phyloP scores from a whole-genome alignment of 2,113 vertebrate species.

The Nannospalax galili region DNA sequence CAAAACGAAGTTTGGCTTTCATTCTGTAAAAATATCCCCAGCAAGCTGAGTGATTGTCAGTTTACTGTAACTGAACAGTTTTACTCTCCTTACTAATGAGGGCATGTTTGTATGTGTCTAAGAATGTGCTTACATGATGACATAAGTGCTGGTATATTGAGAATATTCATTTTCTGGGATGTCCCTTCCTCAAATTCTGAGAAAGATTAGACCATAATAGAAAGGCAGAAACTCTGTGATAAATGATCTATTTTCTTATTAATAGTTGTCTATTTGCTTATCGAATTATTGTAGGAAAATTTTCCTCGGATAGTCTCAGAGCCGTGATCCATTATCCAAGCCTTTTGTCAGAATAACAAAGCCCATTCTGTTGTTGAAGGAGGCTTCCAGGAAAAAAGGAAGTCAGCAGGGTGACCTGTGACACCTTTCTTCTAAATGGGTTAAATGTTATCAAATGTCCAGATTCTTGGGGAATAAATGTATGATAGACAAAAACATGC shows the following conservation, averaged over 20 bases:
- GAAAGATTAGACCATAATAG: neutral
- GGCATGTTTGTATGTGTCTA: neutral
- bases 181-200: neutral
- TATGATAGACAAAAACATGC: neutral
- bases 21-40: neutral
- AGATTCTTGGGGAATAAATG: neutral
- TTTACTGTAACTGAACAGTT: neutral
- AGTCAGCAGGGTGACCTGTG: neutral
- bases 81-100: neutral
- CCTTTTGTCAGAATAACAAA: neutral
- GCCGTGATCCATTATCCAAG: neutral
- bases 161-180: neutral
- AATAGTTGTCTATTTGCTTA: neutral
- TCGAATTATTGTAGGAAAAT: neutral
- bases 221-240: neutral
- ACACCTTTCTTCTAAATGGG: neutral
- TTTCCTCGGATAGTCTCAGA: neutral
- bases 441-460: neutral
- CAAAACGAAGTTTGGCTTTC: neutral
- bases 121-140: neutral
- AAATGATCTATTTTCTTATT: neutral
- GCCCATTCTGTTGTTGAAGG: neutral
- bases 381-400: accelerated
- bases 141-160: neutral
- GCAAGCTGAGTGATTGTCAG: neutral